Base-by-base conservation (phyloP, 2,113 vertebrate genomes). In the Verasper variegatus region DNA sequence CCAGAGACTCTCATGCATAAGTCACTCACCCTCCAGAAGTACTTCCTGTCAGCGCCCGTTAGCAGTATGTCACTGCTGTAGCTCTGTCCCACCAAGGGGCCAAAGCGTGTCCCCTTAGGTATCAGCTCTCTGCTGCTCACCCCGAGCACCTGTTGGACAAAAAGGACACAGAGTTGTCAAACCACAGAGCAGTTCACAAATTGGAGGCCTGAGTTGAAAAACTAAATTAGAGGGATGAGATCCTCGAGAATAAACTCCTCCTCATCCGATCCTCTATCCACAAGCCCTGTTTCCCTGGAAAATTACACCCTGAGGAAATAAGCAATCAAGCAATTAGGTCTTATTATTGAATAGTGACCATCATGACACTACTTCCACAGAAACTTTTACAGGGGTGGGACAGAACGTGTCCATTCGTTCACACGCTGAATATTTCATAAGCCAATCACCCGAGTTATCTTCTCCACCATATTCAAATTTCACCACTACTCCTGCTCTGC, bases 1-100 rank as follows among this genome's bases (percentile, higher is more conserved):
- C 75, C 35, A 66, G 13, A 74, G 10, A 20, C 31, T 74, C 59
- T 65, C 37, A 51, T 20, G 57, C 23, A 49, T 0, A 15, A 9
- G 57, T 54, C 14, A 92, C 97, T 97, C 92, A 99, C 97, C 96
- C 97, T 95, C 97, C 97, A 99, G 78, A 98, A 97, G 72, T 97
- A 98, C 91, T 97, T 96, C 88, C 97, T 96, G 93, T 96, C 95
- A 0, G 96, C 95, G 40, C 97, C 94, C 92, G 96, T 96, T 73
- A 94, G 95, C 90, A 98, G 94, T 0, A 93, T 95, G 85, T 97
- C 96, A 0, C 83, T 93, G 74, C 95, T 97, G 86, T 97, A 98
- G 88, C 94, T 94, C 83, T 97, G 96, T 49, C 97, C 97, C 72
- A 98, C 93, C 47, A 98, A 92, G 74, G 97, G 97, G 83, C 97